Evolutionary conservation across 2,113 vertebrate species (phyloP).

Genomic region (Propithecus coquereli): DNA sequence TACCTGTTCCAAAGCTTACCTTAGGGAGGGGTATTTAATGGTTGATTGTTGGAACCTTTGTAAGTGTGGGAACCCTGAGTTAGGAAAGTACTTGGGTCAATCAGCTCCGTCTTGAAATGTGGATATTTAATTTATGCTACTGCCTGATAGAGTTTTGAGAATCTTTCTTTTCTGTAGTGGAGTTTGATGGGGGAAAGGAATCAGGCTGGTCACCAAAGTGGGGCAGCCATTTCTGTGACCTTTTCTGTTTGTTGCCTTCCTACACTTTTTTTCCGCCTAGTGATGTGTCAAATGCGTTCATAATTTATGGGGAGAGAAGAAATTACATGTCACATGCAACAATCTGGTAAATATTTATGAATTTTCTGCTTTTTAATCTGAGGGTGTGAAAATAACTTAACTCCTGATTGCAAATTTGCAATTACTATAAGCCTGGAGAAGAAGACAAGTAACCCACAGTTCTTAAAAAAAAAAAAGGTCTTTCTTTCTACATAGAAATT

Average conservation of each 20-base stretch:
- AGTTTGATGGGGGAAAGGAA: not conserved
- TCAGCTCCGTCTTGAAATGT: not conserved
- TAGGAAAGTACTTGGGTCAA: not conserved
- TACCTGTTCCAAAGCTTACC: not conserved
- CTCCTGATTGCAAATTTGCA: conserved; percentile 37
- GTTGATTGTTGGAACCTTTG: not conserved
- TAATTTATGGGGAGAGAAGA: conserved; percentile 61
- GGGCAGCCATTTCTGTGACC: not conserved
- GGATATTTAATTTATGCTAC: not conserved
- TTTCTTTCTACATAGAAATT: not conserved
- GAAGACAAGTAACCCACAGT: not conserved
- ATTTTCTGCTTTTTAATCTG: conserved; percentile 47
- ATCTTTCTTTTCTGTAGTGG: not conserved
- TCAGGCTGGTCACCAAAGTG: not conserved
- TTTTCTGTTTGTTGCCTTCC: conserved; percentile 1
- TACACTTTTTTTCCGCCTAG: not conserved
- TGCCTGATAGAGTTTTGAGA: not conserved
- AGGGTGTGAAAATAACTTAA: conserved; percentile 52
- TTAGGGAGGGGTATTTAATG: not conserved
- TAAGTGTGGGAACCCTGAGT: not conserved
- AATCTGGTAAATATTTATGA: conserved; percentile 71
- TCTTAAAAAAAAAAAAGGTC: not conserved
- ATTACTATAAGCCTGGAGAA: not conserved
- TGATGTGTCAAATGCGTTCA: not conserved
- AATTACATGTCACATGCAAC: conserved; percentile 25